These are phyloP conservation scores for Epistrophella euchroma DNA, from an alignment of 2,888 invertebrate genomes.

Conservation along the genomic window DNA sequence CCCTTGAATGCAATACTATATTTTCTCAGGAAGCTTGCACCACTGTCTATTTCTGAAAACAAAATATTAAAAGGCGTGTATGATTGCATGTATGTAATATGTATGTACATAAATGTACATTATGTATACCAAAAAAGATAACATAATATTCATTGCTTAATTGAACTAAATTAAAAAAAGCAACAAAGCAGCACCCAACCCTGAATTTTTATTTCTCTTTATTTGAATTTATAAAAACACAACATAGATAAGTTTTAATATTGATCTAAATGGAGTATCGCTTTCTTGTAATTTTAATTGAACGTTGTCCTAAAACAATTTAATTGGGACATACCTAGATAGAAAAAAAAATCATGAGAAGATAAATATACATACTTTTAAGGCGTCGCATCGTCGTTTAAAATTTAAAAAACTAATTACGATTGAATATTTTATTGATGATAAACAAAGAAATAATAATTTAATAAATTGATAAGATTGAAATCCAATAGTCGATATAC, in stretches of 20 bases:
- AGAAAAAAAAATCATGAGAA: slow-evolving; percentile 12
- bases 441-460: not conserved
- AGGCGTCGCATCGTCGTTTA: slow-evolving; percentile 27
- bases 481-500: not conserved
- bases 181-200: slow-evolving; percentile 10
- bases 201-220: not conserved
- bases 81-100: not conserved
- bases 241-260: not conserved
- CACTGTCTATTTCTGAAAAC: not conserved
- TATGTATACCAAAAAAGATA: not conserved
- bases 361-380: slow-evolving; percentile 29
- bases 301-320: not conserved
- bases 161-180: slow-evolving; percentile 43
- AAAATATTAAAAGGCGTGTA: slow-evolving; percentile 13
- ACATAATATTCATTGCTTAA: slow-evolving; percentile 25
- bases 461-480: not conserved
- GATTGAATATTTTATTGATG: slow-evolving; percentile 40
- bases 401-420: slow-evolving; percentile 30
- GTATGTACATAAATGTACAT: not conserved
- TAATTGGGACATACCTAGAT: not conserved
- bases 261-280: not conserved
- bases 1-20: not conserved
- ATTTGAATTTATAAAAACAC: not conserved
- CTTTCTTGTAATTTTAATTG: not conserved
- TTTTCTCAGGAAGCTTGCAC: not conserved